Evolutionary conservation across 2,113 vertebrate species (phyloP).

Genomic region (Halcyon senegalensis): DNA sequence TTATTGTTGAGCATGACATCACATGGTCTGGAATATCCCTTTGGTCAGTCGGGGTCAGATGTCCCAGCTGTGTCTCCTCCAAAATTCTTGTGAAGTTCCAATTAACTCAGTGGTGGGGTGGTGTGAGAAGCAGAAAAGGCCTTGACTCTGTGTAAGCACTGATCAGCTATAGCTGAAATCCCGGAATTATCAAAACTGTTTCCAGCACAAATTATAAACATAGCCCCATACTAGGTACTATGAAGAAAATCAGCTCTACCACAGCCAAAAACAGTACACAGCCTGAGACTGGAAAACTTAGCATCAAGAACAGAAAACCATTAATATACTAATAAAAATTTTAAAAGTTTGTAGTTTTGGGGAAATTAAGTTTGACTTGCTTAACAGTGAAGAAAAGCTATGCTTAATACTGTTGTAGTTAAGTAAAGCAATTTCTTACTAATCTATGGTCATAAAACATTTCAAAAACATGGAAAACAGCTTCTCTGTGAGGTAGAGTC

Average conservation of each 20-base stretch:
- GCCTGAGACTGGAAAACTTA: neutral
- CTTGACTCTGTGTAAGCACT: neutral
- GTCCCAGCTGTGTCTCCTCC: neutral
- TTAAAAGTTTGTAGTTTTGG: neutral
- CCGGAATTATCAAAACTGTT: neutral
- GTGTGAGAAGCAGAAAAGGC: neutral
- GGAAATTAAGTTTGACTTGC: neutral
- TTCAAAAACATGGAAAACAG: neutral
- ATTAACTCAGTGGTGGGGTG: accelerated
- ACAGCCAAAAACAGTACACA: neutral
- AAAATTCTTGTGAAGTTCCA: neutral
- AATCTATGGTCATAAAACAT: neutral
- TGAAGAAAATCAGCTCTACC: neutral
- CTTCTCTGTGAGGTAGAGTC: neutral
- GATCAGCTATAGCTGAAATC: neutral
- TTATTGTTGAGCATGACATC: neutral
- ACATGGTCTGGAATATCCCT: neutral
- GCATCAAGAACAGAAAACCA: neutral
- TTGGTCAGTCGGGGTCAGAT: neutral
- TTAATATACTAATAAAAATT: neutral
- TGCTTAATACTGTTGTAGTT: neutral
- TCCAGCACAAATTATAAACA: neutral
- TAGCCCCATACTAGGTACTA: no score
- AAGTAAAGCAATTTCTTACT: neutral
- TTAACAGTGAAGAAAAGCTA: neutral